These are phyloP conservation scores for Telenomus remus DNA, from an alignment of 1,140 invertebrate species.

Conservation along the genomic window DNA sequence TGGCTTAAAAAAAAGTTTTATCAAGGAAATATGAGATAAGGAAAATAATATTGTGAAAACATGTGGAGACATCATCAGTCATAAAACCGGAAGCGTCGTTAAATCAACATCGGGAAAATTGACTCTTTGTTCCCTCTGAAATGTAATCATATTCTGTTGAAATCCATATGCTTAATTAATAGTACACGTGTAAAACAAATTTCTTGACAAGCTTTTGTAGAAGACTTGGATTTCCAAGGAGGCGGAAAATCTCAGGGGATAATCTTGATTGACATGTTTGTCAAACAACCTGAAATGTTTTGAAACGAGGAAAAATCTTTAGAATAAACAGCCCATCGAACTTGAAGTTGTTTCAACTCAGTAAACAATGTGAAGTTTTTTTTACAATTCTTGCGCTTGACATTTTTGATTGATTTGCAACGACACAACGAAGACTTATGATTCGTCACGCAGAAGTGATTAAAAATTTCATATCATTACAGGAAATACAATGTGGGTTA, in stretches of 20 bases:
- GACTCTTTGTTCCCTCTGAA: constrained; percentile 6
- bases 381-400: constrained; percentile 8
- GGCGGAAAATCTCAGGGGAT: constrained; percentile 34
- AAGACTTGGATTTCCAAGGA: constrained; percentile 12
- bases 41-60: background rate
- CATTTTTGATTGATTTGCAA: constrained; percentile 15
- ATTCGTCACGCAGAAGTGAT: constrained; percentile 31
- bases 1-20: background rate
- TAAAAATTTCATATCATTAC: constrained; percentile 12
- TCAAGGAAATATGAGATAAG: background rate
- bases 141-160: constrained; percentile 26
- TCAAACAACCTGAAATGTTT: constrained; percentile 56
- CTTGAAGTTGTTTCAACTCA: constrained; percentile 3
- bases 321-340: constrained; percentile 17
- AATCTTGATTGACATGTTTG: constrained; percentile 48
- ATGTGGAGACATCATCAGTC: background rate
- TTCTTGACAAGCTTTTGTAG: constrained; percentile 30
- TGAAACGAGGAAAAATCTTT: constrained; percentile 29
- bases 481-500: constrained; percentile 10
- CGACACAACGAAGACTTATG: constrained; percentile 21
- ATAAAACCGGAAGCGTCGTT: constrained; percentile 1
- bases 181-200: constrained; percentile 19
- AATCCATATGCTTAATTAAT: constrained; percentile 46
- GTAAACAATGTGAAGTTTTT: background rate
- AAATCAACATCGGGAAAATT: background rate